These are phyloP conservation scores for Stegastes partitus DNA, from an alignment of 2,113 vertebrate genomes.

Conservation along the genomic window DNA sequence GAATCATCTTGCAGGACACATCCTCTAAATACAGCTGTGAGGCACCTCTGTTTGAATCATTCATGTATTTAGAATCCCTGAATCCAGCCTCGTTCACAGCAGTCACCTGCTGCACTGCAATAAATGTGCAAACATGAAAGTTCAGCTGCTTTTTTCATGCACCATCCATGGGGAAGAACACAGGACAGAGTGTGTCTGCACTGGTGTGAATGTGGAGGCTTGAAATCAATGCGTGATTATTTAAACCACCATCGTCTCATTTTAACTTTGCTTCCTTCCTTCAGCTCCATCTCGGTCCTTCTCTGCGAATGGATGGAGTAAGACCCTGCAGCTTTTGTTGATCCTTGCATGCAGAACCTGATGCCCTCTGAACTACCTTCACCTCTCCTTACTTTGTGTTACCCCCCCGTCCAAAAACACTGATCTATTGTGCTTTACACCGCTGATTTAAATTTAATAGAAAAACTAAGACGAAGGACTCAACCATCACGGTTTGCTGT, in stretches of 20 bases:
- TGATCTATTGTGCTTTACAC: neutral
- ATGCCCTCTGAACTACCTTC: neutral
- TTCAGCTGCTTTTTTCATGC: too few species aligned
- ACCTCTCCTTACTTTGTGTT: neutral
- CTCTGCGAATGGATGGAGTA: conserved; percentile 70
- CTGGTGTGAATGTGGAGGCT: neutral
- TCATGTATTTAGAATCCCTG: too few species aligned
- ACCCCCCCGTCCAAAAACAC: neutral
- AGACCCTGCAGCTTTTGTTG: conserved; percentile 45
- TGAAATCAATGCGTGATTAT: rapidly evolving
- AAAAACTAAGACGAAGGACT: too few species aligned
- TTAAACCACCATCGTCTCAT: neutral
- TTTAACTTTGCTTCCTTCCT: conserved; percentile 46
- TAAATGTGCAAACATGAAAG: too few species aligned
- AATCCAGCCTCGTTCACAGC: too few species aligned
- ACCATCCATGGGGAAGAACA: neutral
- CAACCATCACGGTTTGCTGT: too few species aligned
- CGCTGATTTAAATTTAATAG: too few species aligned
- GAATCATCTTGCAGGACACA: too few species aligned
- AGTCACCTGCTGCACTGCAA: too few species aligned
- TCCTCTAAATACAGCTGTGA: too few species aligned
- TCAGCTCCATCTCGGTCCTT: conserved; percentile 59
- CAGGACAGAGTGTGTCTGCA: neutral
- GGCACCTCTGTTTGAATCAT: too few species aligned
- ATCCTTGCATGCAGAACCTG: conserved; percentile 53